Evolutionary conservation across 2,797 vertebrate species (phyloP).

Genomic region (Arrhamphus sclerolepis): DNA sequence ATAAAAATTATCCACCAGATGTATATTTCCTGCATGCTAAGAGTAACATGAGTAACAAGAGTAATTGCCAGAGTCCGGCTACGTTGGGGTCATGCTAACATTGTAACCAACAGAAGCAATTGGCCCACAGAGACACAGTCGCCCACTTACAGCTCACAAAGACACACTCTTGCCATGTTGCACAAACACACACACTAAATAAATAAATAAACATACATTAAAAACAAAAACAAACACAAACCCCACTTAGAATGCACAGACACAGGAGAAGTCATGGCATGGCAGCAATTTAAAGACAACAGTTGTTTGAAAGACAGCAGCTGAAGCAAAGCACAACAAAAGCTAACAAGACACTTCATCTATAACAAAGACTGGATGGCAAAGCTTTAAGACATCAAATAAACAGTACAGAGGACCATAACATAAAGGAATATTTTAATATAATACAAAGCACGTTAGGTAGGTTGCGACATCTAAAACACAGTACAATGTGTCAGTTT

Average conservation of each 20-base stretch:
- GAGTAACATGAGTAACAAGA: too few species aligned
- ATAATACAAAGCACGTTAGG: slow-evolving; percentile 36
- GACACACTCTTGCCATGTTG: slow-evolving; percentile 40
- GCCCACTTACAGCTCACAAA: slow-evolving; percentile 16
- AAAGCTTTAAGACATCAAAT: slow-evolving; percentile 53
- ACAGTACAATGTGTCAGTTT: neutral
- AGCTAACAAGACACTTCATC: slow-evolving; percentile 54
- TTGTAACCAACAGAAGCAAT: too few species aligned
- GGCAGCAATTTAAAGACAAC: slow-evolving; percentile 79
- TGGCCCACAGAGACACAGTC: slow-evolving; percentile 29
- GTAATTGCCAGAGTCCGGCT: too few species aligned
- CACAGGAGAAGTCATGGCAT: slow-evolving; percentile 69
- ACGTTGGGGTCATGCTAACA: too few species aligned
- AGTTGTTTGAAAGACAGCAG: slow-evolving; percentile 72
- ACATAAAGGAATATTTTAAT: slow-evolving; percentile 46
- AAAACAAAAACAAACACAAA: too few species aligned
- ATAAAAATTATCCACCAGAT: too few species aligned
- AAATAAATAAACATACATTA: too few species aligned
- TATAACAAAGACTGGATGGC: slow-evolving; percentile 51
- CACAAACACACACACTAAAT: slow-evolving; percentile 28
- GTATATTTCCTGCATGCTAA: too few species aligned
- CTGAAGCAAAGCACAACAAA: slow-evolving; percentile 69
- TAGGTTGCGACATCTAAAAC: slow-evolving; percentile 2
- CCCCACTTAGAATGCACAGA: slow-evolving; percentile 32
- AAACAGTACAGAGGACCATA: slow-evolving; percentile 48